These are phyloP conservation scores for Lottia gigantea DNA, from an alignment of 2,888 invertebrate genomes.

Conservation along the genomic window DNA sequence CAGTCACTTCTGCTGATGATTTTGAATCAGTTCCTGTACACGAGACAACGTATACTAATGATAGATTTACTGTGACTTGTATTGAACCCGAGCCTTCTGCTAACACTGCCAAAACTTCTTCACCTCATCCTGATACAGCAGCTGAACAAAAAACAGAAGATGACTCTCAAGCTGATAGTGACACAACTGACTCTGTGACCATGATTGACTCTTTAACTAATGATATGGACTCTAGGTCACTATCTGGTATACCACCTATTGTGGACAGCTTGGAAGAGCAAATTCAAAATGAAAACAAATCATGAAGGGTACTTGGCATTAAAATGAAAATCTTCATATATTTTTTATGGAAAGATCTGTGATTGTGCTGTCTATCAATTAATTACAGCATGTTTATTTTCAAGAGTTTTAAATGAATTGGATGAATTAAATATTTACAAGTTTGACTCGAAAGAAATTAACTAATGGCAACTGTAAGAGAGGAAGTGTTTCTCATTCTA, in stretches of 20 bases:
- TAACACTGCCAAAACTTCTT: not conserved
- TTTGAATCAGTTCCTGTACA: not conserved
- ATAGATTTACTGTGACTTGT: not conserved
- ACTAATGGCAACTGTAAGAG: too few relatives aligned
- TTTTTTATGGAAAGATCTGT: too few relatives aligned
- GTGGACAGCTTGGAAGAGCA: not conserved
- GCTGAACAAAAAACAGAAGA: not conserved
- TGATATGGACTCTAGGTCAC: not conserved
- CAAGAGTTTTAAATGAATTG: too few relatives aligned
- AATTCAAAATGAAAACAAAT: too few relatives aligned
- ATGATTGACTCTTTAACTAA: not conserved
- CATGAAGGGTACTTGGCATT: too few relatives aligned
- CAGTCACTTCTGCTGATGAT: not conserved
- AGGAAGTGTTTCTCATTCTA: too few relatives aligned
- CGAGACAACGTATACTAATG: not conserved
- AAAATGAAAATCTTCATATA: too few relatives aligned
- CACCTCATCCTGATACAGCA: not conserved
- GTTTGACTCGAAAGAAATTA: too few relatives aligned
- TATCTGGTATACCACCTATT: not conserved
- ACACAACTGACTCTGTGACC: not conserved
- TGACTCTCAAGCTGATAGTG: slow-evolving; percentile 3
- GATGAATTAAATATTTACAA: too few relatives aligned
- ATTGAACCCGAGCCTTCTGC: not conserved
- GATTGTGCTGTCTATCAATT: too few relatives aligned
- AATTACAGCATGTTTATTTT: too few relatives aligned